Percentiles rank a stretch among this genome's conserved stretches.
phyloP scores from a whole-genome alignment of 2,113 vertebrate genomes.

The Ia io region DNA sequence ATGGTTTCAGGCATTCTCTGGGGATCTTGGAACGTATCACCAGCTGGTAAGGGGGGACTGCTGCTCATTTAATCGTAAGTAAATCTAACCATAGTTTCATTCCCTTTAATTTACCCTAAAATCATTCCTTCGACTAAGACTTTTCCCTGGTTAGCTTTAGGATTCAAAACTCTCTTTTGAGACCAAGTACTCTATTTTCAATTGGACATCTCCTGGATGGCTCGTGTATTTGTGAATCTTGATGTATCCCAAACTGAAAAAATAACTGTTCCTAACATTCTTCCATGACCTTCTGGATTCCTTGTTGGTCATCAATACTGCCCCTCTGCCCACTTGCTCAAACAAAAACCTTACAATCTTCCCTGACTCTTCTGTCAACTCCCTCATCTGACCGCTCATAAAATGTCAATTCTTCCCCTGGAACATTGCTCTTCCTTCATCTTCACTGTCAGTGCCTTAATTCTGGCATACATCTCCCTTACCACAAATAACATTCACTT shows the following conservation, averaged over 20 bases:
- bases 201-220: not conserved
- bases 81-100: not conserved
- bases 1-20: not conserved
- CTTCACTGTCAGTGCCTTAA: not conserved
- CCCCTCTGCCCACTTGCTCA: not conserved
- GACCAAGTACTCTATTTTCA: not conserved
- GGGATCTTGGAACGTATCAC: not conserved
- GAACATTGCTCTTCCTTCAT: not conserved
- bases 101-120: slow-evolving; percentile 1
- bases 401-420: not conserved
- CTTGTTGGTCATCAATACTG: not conserved
- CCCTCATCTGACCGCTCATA: not conserved
- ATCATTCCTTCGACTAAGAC: not conserved
- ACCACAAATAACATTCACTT: not conserved
- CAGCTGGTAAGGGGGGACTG: too few relatives aligned
- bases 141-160: not conserved
- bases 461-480: not conserved
- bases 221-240: not conserved
- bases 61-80: not conserved
- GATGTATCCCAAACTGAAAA: not conserved
- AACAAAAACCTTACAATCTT: not conserved
- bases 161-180: not conserved
- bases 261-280: not conserved
- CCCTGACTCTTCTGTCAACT: not conserved
- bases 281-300: not conserved